Evolutionary conservation across 1,140 invertebrate species (phyloP).

Genomic region (Zaprionus vittiger): DNA sequence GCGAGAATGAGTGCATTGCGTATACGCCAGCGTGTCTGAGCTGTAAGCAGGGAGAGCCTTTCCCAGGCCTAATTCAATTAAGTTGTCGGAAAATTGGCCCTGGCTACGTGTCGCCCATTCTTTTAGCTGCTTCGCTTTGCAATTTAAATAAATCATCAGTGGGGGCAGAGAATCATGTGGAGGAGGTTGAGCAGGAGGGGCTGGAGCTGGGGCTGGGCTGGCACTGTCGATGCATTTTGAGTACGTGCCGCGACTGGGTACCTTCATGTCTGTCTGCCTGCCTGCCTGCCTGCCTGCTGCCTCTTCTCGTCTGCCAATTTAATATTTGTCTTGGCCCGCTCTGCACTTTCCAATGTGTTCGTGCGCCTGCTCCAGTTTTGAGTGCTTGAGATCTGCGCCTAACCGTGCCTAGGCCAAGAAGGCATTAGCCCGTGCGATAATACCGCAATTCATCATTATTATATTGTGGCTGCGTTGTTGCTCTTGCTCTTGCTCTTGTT

Average conservation of each 20-base stretch:
- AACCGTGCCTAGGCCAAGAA: slow-evolving; percentile 33
- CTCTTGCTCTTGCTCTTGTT: slow-evolving; percentile 20
- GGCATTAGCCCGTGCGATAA: slow-evolving; percentile 73
- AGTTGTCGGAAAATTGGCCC: slow-evolving; percentile 73
- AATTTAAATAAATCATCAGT: slow-evolving; percentile 79
- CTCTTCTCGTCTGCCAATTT: slow-evolving; percentile 61
- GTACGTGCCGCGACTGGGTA: slow-evolving; percentile 59
- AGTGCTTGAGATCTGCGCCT: slow-evolving; percentile 5
- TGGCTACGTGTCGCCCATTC: slow-evolving; percentile 62
- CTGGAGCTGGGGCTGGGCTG: not conserved
- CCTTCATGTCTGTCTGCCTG: slow-evolving; percentile 21
- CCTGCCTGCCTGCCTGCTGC: not conserved
- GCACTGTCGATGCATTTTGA: slow-evolving; percentile 69
- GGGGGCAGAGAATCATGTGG: not conserved
- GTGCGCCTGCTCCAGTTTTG: slow-evolving; percentile 73
- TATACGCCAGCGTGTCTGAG: slow-evolving; percentile 44
- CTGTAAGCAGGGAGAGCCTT: not conserved
- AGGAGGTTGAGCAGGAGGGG: not conserved
- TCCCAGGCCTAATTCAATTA: slow-evolving; percentile 74
- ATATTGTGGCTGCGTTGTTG: slow-evolving; percentile 24
- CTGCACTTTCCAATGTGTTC: slow-evolving; percentile 68
- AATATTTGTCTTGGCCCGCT: slow-evolving; percentile 65
- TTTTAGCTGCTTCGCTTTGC: slow-evolving; percentile 48
- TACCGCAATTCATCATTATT: slow-evolving; percentile 82
- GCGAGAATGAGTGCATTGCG: slow-evolving; percentile 41